phyloP scores from a whole-genome alignment of 1,140 invertebrate genomes.

The Anoplophora glabripennis region DNA sequence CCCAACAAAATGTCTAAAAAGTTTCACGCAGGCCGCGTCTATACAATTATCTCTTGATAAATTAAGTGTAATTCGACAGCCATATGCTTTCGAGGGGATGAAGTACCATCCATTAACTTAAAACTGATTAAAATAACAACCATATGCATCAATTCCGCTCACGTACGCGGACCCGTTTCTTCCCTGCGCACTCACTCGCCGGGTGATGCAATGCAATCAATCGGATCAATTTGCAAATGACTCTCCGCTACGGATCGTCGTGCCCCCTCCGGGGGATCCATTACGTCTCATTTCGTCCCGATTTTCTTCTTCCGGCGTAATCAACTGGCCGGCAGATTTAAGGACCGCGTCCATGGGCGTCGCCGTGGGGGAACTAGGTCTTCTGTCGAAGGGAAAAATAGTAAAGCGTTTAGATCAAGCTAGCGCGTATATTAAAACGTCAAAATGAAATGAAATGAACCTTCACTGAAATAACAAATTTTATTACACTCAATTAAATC shows the following conservation, averaged over 20 bases:
- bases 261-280: conserved; percentile 6
- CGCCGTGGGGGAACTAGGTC: too few relatives aligned
- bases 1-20: too few relatives aligned
- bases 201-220: neutral
- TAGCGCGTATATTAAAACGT: too few relatives aligned
- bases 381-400: too few relatives aligned
- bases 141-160: conserved; percentile 10
- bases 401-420: too few relatives aligned
- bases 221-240: conserved; percentile 20
- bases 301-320: conserved; percentile 12
- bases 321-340: conserved; percentile 15
- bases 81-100: conserved; percentile 1
- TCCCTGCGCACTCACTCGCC: conserved; percentile 7
- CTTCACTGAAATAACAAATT: too few relatives aligned
- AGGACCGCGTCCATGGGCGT: conserved; percentile 1
- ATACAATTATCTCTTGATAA: neutral
- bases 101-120: neutral
- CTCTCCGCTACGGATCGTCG: conserved; percentile 11
- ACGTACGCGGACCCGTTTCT: conserved; percentile 21
- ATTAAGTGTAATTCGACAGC: conserved; percentile 1
- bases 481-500: too few relatives aligned
- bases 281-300: conserved; percentile 18
- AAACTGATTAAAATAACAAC: conserved; percentile 13
- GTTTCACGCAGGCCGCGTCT: too few relatives aligned
- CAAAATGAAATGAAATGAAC: too few relatives aligned